Evolutionary conservation across 2,888 invertebrate genomes (phyloP).

Genomic region (Polyommatus iphigenia): DNA sequence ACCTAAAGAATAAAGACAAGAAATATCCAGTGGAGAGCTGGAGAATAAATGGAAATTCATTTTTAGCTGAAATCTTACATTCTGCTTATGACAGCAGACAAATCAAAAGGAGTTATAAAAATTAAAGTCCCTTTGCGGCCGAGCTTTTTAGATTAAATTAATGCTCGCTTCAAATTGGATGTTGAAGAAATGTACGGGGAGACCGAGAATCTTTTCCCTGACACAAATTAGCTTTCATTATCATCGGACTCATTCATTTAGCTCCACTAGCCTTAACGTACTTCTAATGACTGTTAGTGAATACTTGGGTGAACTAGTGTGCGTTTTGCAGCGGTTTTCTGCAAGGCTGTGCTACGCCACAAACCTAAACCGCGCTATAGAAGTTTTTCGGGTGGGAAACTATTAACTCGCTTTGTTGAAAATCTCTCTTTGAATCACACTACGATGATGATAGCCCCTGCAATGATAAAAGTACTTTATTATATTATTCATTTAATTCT

Average conservation of each 20-base stretch:
- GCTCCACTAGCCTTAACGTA: not conserved
- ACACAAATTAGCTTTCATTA: conserved; percentile 9
- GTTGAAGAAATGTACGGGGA: conserved; percentile 1
- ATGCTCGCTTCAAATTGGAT: conserved; percentile 23
- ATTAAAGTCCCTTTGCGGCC: conserved; percentile 26
- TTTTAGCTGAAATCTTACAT: conserved; percentile 29
- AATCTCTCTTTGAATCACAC: too few species aligned
- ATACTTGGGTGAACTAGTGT: not conserved
- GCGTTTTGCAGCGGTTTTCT: not conserved
- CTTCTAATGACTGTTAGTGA: not conserved
- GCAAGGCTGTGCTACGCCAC: not conserved
- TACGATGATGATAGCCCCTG: not conserved
- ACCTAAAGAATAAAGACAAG: not conserved
- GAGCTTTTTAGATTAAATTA: conserved; percentile 17
- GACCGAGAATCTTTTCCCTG: not conserved
- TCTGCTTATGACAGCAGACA: conserved; percentile 29
- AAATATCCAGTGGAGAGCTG: not conserved
- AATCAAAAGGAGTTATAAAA: conserved; percentile 30
- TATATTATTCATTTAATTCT: not conserved
- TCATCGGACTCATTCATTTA: not conserved
- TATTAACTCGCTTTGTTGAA: too few species aligned
- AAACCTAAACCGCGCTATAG: too few species aligned
- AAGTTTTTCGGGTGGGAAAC: not conserved
- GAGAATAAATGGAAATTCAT: conserved; percentile 19
- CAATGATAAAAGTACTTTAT: not conserved